A percentile compares a stretch with the other conserved stretches of the same genome.
phyloP scores from a whole-genome alignment of 2,797 vertebrate genomes.

The Tachyglossus aculeatus region DNA sequence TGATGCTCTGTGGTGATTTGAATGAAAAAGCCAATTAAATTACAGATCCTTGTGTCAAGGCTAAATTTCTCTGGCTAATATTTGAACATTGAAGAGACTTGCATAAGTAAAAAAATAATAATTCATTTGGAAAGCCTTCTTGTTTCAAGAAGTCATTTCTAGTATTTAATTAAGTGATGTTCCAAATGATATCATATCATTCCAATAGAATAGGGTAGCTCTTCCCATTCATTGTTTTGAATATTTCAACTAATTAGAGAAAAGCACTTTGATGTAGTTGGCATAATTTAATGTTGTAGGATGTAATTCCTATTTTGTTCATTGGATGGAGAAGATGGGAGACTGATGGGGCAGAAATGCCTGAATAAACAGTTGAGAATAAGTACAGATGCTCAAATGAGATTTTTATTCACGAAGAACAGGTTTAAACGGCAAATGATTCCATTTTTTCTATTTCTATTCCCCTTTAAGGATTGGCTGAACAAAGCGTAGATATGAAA shows the following conservation, averaged over 20 bases:
- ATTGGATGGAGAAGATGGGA: neutral
- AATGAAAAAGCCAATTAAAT: conserved; percentile 46
- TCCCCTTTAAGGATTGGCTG: accelerated
- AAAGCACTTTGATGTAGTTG: conserved; percentile 33
- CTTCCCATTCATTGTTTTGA: conserved; percentile 29
- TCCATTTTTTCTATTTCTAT: neutral
- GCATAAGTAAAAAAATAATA: conserved; percentile 44
- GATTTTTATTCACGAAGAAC: neutral
- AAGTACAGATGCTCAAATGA: neutral
- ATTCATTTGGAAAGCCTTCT: conserved; percentile 58
- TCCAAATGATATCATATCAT: conserved; percentile 58
- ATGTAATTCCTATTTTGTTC: conserved; percentile 38
- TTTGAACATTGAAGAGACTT: conserved; percentile 54
- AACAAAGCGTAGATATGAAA: neutral
- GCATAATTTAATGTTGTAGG: conserved; percentile 27
- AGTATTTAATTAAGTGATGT: conserved; percentile 67
- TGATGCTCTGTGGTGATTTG: conserved; percentile 48
- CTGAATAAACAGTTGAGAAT: conserved; percentile 23
- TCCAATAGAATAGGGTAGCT: conserved; percentile 32
- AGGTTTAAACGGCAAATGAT: neutral
- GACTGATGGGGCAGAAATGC: conserved; percentile 4
- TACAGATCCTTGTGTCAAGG: conserved; percentile 43
- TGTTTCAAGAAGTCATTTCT: conserved; percentile 39
- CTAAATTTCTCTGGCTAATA: conserved; percentile 21
- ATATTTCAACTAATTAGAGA: conserved; percentile 58